Conservation (phyloP, 2,888 invertebrate genomes). For the Zelleria hepariella region DNA sequence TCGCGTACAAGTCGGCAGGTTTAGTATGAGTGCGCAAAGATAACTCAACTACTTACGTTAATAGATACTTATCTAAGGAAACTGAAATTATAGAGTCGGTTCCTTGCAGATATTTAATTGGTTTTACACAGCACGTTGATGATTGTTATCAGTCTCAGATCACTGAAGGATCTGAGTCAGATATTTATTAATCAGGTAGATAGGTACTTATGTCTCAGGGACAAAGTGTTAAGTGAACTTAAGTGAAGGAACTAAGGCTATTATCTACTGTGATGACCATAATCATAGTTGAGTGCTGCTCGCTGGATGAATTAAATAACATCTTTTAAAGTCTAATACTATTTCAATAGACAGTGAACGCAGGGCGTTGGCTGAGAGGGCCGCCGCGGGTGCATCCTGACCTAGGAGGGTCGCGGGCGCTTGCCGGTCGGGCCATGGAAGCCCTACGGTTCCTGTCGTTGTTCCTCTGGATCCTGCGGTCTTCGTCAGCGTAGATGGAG, state of each 20-base stretch:
- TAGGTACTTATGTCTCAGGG: neutral
- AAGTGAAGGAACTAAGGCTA: neutral
- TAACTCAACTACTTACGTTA: too few relatives aligned
- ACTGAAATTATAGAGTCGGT: too few relatives aligned
- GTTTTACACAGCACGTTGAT: neutral
- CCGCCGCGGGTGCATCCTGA: constrained; percentile 45
- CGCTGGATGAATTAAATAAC: neutral
- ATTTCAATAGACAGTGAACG: constrained; percentile 53
- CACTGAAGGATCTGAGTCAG: neutral
- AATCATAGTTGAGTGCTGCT: neutral
- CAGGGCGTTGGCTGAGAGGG: constrained; percentile 52
- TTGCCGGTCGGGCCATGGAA: constrained; percentile 40
- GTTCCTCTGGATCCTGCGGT: constrained; percentile 40
- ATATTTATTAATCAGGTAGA: neutral
- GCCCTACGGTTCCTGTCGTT: constrained; percentile 45
- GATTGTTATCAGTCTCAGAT: neutral
- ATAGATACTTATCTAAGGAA: too few relatives aligned
- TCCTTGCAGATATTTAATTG: too few relatives aligned
- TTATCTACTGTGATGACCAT: neutral
- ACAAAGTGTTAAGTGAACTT: neutral
- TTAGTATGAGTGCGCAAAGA: too few relatives aligned
- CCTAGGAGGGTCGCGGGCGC: constrained; percentile 45
- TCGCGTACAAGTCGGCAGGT: too few relatives aligned
- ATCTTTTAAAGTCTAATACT: neutral
- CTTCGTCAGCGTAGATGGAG: constrained; percentile 24